Base-by-base conservation (phyloP, 2,113 vertebrate species). In the Cottus gobio region DNA sequence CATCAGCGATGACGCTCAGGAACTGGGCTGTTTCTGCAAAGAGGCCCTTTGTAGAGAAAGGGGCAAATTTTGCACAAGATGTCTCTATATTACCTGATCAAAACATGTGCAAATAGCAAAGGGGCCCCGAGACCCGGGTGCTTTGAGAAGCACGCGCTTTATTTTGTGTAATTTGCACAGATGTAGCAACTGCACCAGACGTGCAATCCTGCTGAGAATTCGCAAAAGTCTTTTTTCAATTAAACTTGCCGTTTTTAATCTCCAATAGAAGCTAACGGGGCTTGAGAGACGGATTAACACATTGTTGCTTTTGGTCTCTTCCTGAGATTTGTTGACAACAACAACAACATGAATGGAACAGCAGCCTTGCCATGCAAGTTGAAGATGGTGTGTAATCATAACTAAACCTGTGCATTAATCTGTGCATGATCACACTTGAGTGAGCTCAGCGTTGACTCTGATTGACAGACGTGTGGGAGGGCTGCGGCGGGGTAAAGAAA, bases 401-500 rank as follows among this genome's bases (percentile, higher is more conserved):
- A 56, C 48, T 37, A 28, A 71, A 80, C 4, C 42, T 56, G 30
- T n/a, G 37, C 44, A 60, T 60, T 31, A 68, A 68, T 68, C 64
- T 3, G 20, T 18, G 31, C 42, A 66, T 28, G 28, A 75, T 46
- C 46, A 30, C 48, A 63, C 63, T 0, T n/a, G 31, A 80, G 62
- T 26, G 77, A 72, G 64, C 28, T 31, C 39, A 37, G 24, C 0
- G 0, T 28, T 0, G 24, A 56, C 3, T 62, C 20, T 64, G 83
- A 80, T 31, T 74, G 80, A 73, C 81, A 50, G 73, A 26, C 13
- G 12, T 39, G 34, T 71, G 44, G 31, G 44, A 77, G 31, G 42
- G 60, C 67, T 48, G n/a, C 74, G 34, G 62, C 39, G 66, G 26
- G 54, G 56, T 75, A 79, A 71, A 63, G n/a, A 13, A 82, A 77